Percentiles rank a stretch among this genome's conserved stretches.
These are phyloP conservation scores for Cheilosia soror DNA, from an alignment of 2,888 invertebrate genomes.

Conservation along the genomic window DNA sequence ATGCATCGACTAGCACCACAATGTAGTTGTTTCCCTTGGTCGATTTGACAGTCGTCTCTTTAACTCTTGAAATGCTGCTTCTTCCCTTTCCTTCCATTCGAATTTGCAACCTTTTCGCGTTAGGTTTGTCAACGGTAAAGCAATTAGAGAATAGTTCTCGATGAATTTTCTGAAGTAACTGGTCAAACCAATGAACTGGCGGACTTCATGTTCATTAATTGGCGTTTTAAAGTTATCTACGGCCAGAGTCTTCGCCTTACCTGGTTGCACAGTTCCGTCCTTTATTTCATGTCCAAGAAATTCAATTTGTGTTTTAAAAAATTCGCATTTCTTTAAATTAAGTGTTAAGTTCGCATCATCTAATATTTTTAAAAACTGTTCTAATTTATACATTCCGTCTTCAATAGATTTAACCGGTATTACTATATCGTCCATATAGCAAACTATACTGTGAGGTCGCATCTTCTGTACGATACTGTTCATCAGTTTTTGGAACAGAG, in stretches of 20 bases:
- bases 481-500: constrained; percentile 25
- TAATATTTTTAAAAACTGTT: constrained; percentile 5
- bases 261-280: constrained; percentile 16
- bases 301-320: constrained; percentile 34
- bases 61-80: constrained; percentile 4
- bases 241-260: not conserved
- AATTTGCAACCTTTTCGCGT: not conserved
- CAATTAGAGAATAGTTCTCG: constrained; percentile 27
- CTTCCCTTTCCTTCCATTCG: not conserved
- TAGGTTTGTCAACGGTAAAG: constrained; percentile 26
- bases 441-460: not conserved
- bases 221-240: constrained; percentile 18
- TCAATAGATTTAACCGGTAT: constrained; percentile 9
- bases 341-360: constrained; percentile 5
- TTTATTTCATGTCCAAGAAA: constrained; percentile 16
- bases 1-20: too few relatives aligned
- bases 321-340: constrained; percentile 28
- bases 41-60: too few relatives aligned
- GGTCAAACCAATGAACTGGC: constrained; percentile 47
- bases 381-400: constrained; percentile 1
- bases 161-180: constrained; percentile 57
- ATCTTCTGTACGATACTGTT: constrained; percentile 17
- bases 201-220: constrained; percentile 27
- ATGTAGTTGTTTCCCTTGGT: too few relatives aligned
- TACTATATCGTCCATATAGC: constrained; percentile 32